Base-by-base conservation (phyloP, 1,140 invertebrate genomes). In the Plodia interpunctella region DNA sequence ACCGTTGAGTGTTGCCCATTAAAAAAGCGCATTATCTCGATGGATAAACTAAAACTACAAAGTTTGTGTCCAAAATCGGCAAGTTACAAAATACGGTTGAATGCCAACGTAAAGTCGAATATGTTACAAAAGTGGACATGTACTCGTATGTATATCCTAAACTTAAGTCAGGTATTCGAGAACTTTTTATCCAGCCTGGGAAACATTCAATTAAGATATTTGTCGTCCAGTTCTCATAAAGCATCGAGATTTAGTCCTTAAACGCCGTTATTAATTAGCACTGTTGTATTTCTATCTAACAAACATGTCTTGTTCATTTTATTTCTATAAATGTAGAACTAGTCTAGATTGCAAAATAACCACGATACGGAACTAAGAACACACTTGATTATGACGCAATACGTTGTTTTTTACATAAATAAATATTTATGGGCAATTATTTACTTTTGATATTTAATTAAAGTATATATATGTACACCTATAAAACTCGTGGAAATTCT, bases 131-230 rank as follows among this genome's bases (percentile, higher is more conserved):
- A 32, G 3, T 32, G 4, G 30, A 32, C n/a, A 44, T n/a, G n/a
- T n/a, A n/a, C n/a, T n/a, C n/a, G n/a, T n/a, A 17, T 44, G 38
- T 44, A 44, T 44, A 15, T 44, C 38, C 38, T 15, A 44, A 44
- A 3, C 38, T 44, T 15, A 44, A 44, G 15, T 44, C 38, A 44
- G 15, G n/a, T 17, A 44, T 15, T 4, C 10, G n/a, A 44, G n/a
- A 4, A 6, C 13, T 44, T 44, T 44, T 44, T 44, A n/a, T 17
- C 38, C 38, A 60, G 75, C 49, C 70, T 80, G 75, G 54, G 76
- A 77, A 79, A 63, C 61, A 63, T 68, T 69, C 66, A 72, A 72
- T 78, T 66, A 65, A 54, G 35, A 68, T 68, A 68, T 71, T 65
- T 71, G 66, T 67, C 60, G 57, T 53, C 53, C 9, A 54, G 53